Evolutionary conservation across 2,888 invertebrate genomes (phyloP).

Genomic region (Yponomeuta plumbellus): DNA sequence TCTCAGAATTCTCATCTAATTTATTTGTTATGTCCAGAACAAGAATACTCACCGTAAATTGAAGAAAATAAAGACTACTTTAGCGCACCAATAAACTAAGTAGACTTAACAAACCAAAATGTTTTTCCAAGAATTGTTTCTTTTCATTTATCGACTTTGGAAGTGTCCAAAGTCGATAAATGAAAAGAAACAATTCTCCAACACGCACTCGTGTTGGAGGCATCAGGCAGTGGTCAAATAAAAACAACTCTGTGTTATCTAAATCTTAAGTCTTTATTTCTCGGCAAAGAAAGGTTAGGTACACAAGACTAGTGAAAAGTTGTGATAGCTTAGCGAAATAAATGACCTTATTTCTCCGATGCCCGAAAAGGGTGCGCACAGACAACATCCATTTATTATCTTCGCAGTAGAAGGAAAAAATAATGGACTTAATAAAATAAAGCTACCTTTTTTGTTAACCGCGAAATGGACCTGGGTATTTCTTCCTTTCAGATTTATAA

Average conservation of each 20-base stretch:
- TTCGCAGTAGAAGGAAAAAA: slow-evolving; percentile 4
- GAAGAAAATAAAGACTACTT: not conserved
- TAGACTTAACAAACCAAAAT: not conserved
- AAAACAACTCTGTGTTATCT: not conserved
- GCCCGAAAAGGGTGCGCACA: slow-evolving; percentile 13
- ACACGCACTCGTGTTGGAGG: too few relatives aligned
- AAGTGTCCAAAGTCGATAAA: too few relatives aligned
- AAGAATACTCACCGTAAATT: not conserved
- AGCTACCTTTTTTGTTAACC: not conserved
- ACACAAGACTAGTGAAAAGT: not conserved
- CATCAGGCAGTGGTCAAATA: too few relatives aligned
- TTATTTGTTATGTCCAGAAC: not conserved
- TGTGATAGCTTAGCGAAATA: slow-evolving; percentile 5
- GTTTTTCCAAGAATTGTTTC: not conserved
- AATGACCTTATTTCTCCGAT: slow-evolving; percentile 3
- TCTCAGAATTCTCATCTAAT: not conserved
- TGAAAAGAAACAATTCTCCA: too few relatives aligned
- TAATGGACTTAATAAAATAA: slow-evolving; percentile 9
- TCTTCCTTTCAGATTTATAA: not conserved
- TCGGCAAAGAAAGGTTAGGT: not conserved
- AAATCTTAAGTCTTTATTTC: not conserved
- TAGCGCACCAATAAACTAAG: not conserved
- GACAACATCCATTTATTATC: slow-evolving; percentile 12
- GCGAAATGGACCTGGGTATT: not conserved
- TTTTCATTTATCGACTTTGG: not conserved